phyloP scores from a whole-genome alignment of 2,888 invertebrate genomes.

The Hirtodrosophila cameraria region DNA sequence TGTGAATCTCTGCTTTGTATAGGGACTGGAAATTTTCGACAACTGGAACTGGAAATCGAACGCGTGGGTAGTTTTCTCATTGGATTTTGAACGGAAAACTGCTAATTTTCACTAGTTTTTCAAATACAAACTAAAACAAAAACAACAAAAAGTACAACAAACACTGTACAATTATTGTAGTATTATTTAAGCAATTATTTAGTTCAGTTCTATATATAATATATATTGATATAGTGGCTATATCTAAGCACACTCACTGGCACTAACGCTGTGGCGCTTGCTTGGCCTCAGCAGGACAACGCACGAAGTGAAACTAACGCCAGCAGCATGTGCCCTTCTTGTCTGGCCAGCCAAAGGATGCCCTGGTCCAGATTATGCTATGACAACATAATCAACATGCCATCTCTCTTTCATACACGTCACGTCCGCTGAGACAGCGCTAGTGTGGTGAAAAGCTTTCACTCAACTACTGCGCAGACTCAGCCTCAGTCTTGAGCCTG shows the following conservation, averaged over 20 bases:
- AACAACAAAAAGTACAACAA: too few relatives aligned
- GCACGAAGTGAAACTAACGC: slow-evolving; percentile 83
- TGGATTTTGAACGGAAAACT: not conserved
- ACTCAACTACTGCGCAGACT: slow-evolving; percentile 55
- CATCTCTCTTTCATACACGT: slow-evolving; percentile 40
- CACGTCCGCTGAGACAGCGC: slow-evolving; percentile 17
- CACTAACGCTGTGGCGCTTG: slow-evolving; percentile 69
- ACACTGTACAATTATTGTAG: slow-evolving; percentile 3
- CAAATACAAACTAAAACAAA: not conserved
- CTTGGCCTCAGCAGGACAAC: slow-evolving; percentile 82
- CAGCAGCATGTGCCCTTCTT: slow-evolving; percentile 76
- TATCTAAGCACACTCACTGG: slow-evolving; percentile 54
- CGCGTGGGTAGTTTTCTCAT: slow-evolving; percentile 16
- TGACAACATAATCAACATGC: slow-evolving; percentile 50
- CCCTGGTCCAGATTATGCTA: slow-evolving; percentile 76
- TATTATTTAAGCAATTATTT: slow-evolving; percentile 21
- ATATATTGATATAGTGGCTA: slow-evolving; percentile 23
- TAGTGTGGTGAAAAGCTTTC: slow-evolving; percentile 81
- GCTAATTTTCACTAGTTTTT: slow-evolving; percentile 1
- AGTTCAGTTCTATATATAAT: slow-evolving; percentile 8
- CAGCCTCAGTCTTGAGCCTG: slow-evolving; percentile 51
- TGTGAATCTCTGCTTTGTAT: slow-evolving; percentile 41
- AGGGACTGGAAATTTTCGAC: slow-evolving; percentile 71
- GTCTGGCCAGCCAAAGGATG: slow-evolving; percentile 68
- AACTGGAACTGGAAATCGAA: slow-evolving; percentile 38